A percentile compares a stretch with the other conserved stretches of the same genome.
Conservation (phyloP, 2,797 vertebrate genomes). For the Paguma larvata region DNA sequence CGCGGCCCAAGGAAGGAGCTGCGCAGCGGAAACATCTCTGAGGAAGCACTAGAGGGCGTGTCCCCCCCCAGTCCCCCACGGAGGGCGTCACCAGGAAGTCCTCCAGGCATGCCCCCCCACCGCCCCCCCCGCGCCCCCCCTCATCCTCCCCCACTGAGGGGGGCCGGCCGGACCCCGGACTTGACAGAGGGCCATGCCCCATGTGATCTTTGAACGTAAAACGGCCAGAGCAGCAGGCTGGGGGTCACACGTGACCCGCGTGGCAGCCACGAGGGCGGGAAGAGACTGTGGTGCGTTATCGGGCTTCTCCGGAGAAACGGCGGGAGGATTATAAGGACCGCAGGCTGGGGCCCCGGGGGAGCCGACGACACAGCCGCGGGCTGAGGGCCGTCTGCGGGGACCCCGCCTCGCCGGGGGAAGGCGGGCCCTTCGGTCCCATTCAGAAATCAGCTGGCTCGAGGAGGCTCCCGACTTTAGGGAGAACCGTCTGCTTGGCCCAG, state of each 20-base stretch:
- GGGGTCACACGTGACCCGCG: not conserved
- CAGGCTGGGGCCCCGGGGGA: not conserved
- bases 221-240: too few species aligned
- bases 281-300: rapidly evolving
- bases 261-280: rapidly evolving
- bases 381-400: not conserved
- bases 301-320: not conserved
- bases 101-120: not conserved
- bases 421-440: rapidly evolving
- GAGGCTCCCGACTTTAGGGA: not conserved
- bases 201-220: not conserved
- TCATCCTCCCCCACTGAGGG: not conserved
- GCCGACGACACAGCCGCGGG: rapidly evolving
- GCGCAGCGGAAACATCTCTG: not conserved
- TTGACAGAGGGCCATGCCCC: rapidly evolving
- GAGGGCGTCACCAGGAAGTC: not conserved
- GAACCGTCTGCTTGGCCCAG: not conserved
- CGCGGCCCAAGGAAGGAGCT: rapidly evolving
- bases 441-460: rapidly evolving
- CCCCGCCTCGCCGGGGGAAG: rapidly evolving
- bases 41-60: not conserved
- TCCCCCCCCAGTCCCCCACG: not conserved
- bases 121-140: not conserved
- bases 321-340: not conserved
- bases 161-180: not conserved